Evolutionary conservation across 2,113 vertebrate genomes (phyloP).

Genomic region (Poeciliopsis occidentalis): DNA sequence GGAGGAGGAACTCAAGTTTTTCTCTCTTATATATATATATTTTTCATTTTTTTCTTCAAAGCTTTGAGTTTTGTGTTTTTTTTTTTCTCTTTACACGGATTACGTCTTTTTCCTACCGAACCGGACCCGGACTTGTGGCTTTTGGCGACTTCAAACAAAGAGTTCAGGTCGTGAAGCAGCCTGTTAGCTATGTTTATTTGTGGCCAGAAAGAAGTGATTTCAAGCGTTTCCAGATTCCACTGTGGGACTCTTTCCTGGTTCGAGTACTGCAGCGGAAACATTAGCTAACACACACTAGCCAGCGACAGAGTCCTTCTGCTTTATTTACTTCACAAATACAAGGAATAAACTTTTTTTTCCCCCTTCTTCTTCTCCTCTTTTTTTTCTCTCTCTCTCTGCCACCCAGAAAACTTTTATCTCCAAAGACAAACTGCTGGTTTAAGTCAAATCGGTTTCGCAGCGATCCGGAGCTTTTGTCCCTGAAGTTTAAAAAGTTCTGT

Average conservation of each 20-base stretch:
- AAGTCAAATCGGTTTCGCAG: not conserved
- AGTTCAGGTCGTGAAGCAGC: slow-evolving; percentile 43
- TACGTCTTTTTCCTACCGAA: not conserved
- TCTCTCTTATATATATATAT: slow-evolving; percentile 6
- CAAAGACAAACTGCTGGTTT: not conserved
- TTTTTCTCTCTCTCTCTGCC: too few species aligned
- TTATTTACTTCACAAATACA: slow-evolving; percentile 51
- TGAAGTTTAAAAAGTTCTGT: slow-evolving; percentile 14
- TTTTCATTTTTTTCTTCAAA: not conserved
- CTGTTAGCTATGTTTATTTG: slow-evolving; percentile 76
- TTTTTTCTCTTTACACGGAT: slow-evolving; percentile 25
- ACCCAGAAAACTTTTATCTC: slow-evolving; percentile 3
- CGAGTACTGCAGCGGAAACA: slow-evolving; percentile 71
- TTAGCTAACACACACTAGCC: slow-evolving; percentile 80
- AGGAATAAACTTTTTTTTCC: slow-evolving; percentile 1
- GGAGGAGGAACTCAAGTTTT: slow-evolving; percentile 53
- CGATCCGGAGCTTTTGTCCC: not conserved
- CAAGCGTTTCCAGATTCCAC: slow-evolving; percentile 65
- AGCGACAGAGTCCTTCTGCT: slow-evolving; percentile 36
- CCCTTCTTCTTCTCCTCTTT: not conserved
- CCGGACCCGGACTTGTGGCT: slow-evolving; percentile 9
- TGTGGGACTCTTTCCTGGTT: slow-evolving; percentile 73
- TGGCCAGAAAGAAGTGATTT: slow-evolving; percentile 69
- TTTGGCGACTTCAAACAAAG: not conserved
- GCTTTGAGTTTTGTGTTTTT: slow-evolving; percentile 13